Evolutionary conservation across 2,888 invertebrate species (phyloP), one percentile per base, ranked within the genome.

Genomic region (Laothoe populi): DNA sequence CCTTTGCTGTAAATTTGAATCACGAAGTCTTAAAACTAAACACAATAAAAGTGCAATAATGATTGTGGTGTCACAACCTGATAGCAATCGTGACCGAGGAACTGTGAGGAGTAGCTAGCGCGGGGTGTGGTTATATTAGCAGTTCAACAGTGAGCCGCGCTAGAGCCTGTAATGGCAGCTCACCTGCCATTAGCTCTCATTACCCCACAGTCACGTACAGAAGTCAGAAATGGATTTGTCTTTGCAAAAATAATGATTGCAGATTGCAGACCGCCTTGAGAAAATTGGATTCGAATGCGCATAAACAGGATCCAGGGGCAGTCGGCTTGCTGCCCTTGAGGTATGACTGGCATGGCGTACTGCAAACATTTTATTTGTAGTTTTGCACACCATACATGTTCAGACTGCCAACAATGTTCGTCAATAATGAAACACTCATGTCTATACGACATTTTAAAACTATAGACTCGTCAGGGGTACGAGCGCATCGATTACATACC

Each of bases 221-320:
- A 85, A 74, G 79, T 83, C 87, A 85, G 88, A 88, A 91, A 91
- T 90, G 90, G 92, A 92, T 91, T 91, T 92, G 91, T 92, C 92
- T 92, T 88, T 91, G 90, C 90, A 86, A 88, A 89, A 90, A 90
- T 91, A 90, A 92, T 90, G 87, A 89, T 88, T 86, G 84, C 79
- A 88, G 90, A 90, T 92, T 91, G 89, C 88, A 85, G 88, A 83
- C 87, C 88, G 86, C 90, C 87, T 87, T 78, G 81, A 87, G 90
- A 87, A 90, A 90, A 90, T 91, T 90, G 90, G 88, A 88, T 89
- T 87, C 85, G 87, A 84, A 79, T 83, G 78, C 81, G 80, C 79
- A 82, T 82, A 87, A 90, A 90, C 86, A 86, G 86, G 87, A 84
- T 84, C 74, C 79, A 77, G 75, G 78, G 74, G 74, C 70, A 74